Conservation (phyloP, 1,140 invertebrate genomes). For the Antheraea pernyi region DNA sequence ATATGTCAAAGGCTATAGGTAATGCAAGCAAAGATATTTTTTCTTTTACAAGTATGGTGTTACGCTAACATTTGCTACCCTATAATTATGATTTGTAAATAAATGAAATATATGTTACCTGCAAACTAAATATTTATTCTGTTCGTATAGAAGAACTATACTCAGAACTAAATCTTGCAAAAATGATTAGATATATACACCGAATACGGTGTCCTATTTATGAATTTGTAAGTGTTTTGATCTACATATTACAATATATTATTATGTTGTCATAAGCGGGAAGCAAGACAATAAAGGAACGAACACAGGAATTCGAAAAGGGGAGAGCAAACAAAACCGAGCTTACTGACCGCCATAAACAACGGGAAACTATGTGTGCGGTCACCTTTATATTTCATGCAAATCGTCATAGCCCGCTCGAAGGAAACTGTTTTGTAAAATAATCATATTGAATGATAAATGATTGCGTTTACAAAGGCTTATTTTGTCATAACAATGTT, state of each 20-base stretch:
- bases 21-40: too few relatives aligned
- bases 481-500: not conserved
- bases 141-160: too few relatives aligned
- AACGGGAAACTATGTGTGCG: constrained; percentile 69
- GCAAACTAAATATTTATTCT: too few relatives aligned
- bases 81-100: too few relatives aligned
- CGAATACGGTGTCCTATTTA: not conserved
- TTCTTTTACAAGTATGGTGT: too few relatives aligned
- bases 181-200: too few relatives aligned
- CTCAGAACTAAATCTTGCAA: too few relatives aligned
- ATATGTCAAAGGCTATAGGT: too few relatives aligned
- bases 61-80: too few relatives aligned
- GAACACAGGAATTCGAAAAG: constrained; percentile 67
- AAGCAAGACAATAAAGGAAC: constrained; percentile 75
- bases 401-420: constrained; percentile 47
- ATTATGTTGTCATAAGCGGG: constrained; percentile 64
- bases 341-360: constrained; percentile 71
- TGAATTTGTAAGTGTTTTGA: not conserved
- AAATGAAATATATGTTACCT: too few relatives aligned
- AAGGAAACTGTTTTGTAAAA: constrained; percentile 50
- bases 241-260: constrained; percentile 65
- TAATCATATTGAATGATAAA: constrained; percentile 55
- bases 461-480: constrained; percentile 15
- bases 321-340: constrained; percentile 52
- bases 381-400: constrained; percentile 78